Percentiles rank a stretch among this genome's conserved stretches.
Conservation (phyloP, 2,797 vertebrate genomes). For the Lates japonicus region DNA sequence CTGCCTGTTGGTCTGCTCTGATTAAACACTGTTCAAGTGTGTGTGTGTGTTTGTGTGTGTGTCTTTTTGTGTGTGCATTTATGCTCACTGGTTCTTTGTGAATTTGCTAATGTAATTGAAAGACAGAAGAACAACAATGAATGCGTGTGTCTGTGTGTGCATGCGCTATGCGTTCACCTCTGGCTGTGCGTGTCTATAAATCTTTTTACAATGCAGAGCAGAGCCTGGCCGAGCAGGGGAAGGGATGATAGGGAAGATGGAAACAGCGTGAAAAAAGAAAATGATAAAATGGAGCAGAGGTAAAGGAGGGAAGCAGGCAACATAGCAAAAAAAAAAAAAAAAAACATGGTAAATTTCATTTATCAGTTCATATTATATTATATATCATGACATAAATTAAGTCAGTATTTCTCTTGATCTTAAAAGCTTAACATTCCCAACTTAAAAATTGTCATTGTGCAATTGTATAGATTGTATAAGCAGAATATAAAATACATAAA, state of each 20-base stretch:
- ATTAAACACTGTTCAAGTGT: slow-evolving; percentile 25
- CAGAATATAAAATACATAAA: background rate
- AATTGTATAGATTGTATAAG: background rate
- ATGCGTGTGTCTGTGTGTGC: background rate
- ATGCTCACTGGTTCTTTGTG: slow-evolving; percentile 19
- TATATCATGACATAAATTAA: background rate
- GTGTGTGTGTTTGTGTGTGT: slow-evolving; percentile 5
- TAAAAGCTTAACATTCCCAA: background rate
- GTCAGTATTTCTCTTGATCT: background rate
- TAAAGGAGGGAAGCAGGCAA: slow-evolving; percentile 10
- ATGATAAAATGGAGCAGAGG: slow-evolving; percentile 56
- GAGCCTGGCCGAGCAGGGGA: slow-evolving; percentile 24
- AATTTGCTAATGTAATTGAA: slow-evolving; percentile 35
- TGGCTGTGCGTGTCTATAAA: slow-evolving; percentile 37
- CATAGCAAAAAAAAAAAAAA: background rate
- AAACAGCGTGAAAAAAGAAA: slow-evolving; percentile 49
- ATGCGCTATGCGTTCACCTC: slow-evolving; percentile 10
- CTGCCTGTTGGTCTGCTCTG: slow-evolving; percentile 30
- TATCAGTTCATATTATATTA: background rate
- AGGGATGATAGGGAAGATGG: slow-evolving; percentile 42
- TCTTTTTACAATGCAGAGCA: slow-evolving; percentile 59
- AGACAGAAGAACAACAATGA: slow-evolving; percentile 29
- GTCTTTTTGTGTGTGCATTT: no score
- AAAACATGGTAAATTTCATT: no score
- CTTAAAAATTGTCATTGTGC: no score